Base-by-base conservation (phyloP, 1,140 invertebrate genomes). In the Tribolium castaneum region DNA sequence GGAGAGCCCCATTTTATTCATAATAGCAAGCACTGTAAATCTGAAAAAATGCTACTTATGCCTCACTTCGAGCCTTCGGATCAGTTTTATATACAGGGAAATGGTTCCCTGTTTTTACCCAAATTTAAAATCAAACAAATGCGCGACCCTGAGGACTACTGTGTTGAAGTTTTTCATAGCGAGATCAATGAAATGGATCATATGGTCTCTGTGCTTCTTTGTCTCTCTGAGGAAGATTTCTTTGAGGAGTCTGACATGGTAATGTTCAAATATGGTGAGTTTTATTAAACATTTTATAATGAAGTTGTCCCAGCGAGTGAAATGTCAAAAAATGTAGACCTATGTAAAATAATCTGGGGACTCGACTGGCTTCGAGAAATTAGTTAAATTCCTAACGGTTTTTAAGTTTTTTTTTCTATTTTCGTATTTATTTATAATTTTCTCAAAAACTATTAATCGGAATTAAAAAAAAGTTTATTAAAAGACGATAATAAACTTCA, bases 21-120 rank as follows among this genome's bases (percentile, higher is more conserved):
- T 35, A 66, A 39, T 30, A 66, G 25, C 25, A 30, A 0, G 9
- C 10, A 66, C 3, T 66, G 59, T 30, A 6, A 66, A 35, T 14
- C 12, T 35, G n/a, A 35, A 9, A 66, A 66, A 35, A 66, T 14
- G 13, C 7, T 66, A 35, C 12, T 66, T 14, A n/a, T 35, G 30
- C 59, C 59, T 13, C 59, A 66, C 22, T 56, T 56, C 3, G 5
- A 9, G 14, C 2, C 30, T 56, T 2, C n/a, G 12, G 72, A 75
- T 56, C 3, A 10, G 13, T 75, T 75, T 56, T 75, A 54, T 34
- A 13, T 54, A n/a, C 72, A 54, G 35, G 13, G 30, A 75, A 75
- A 54, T 30, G 51, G 54, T 75, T 54, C 51, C 6, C 6, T 75
- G 54, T 66, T 12, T 66, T 35, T 66, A 66, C 59, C 59, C 6